Base-by-base conservation (phyloP, 2,113 vertebrate genomes). In the Erinaceus europaeus region DNA sequence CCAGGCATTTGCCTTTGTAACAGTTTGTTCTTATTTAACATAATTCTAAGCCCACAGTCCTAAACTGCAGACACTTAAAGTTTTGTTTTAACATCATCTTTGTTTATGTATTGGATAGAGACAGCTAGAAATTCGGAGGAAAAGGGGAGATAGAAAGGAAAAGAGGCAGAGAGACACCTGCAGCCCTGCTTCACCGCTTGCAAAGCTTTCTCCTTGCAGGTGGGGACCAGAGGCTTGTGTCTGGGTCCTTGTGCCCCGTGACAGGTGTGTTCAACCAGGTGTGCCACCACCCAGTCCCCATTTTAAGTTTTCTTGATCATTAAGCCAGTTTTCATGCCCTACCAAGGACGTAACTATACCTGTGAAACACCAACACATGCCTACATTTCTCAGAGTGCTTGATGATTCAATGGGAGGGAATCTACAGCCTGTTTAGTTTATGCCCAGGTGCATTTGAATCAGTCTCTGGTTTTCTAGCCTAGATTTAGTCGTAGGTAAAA, bases 11-110 rank as follows among this genome's bases (percentile, higher is more conserved):
- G 93, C 91, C 90, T 86, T 94, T 76, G 91, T 86, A 88, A 91
- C 68, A 94, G 80, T 91, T 96, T 96, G 76, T 88, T 97, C 96
- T 96, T 95, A 93, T 95, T 94, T 95, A 96, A 94, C 95, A 96
- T 94, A 95, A 94, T 96, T 96, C 95, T 95, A 94, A 94, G 94
- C 90, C 90, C 84, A 84, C 34, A 95, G 91, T 86, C 93, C 89
- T 95, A 86, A 94, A 93, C 92, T 93, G 96, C 91, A 94, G 95
- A 94, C 93, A 90, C 93, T 94, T 94, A n/a, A n/a, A n/a, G n/a
- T n/a, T n/a, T n/a, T n/a, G n/a, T n/a, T n/a, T n/a, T n/a, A n/a
- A n/a, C n/a, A n/a, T n/a, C n/a, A n/a, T n/a, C n/a, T n/a, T n/a
- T n/a, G n/a, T n/a, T n/a, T n/a, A n/a, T n/a, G n/a, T n/a, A n/a